Evolutionary conservation across 1,140 invertebrate species (phyloP), one percentile per base, ranked within the genome.

Genomic region (Leptoteleia sp.): DNA sequence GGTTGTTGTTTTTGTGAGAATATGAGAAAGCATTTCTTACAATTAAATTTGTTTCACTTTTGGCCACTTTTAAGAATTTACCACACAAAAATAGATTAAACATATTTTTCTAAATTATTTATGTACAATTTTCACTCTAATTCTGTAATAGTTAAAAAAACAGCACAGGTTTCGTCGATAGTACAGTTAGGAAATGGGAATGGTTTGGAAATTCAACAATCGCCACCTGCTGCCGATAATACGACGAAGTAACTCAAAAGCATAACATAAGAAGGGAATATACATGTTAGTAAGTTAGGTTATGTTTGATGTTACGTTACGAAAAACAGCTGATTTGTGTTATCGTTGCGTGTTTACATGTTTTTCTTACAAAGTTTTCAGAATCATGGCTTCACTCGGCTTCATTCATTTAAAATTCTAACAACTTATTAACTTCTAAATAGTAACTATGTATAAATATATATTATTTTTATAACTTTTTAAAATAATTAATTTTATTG

Each of bases 21-120:
- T 70, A 59, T 1, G 35, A 43, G 11, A 65, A 77, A 9, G 67
- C 43, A 43, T 54, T 50, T 61, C 52, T 65, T 0, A 61, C 1
- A 1, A 57, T 77, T n/a, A 61, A 8, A 40, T 31, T 42, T 38
- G 25, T 35, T 1, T 77, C 29, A 9, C 48, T 71, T 52, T 48
- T 77, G 0, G 38, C 19, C 2, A 67, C 1, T 9, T 40, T 42
- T 13, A 65, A 54, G 3, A 77, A 64, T 8, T 22, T 50, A 11
- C 61, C 38, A 40, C 43, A 65, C 19, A 52, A 40, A 57, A 77
- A 31, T 12, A 77, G 31, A 31, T 16, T 29, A 27, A 71, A 65
- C 75, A 77, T 77, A 54, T 59, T n/a, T n/a, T 77, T 54, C 61
- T 42, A 59, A 47, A 35, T 48, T 54, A 22, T 22, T 35, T 7